Evolutionary conservation across 2,113 vertebrate genomes (phyloP), one percentile per base, ranked within the genome.

Genomic region (Trachemys scripta): DNA sequence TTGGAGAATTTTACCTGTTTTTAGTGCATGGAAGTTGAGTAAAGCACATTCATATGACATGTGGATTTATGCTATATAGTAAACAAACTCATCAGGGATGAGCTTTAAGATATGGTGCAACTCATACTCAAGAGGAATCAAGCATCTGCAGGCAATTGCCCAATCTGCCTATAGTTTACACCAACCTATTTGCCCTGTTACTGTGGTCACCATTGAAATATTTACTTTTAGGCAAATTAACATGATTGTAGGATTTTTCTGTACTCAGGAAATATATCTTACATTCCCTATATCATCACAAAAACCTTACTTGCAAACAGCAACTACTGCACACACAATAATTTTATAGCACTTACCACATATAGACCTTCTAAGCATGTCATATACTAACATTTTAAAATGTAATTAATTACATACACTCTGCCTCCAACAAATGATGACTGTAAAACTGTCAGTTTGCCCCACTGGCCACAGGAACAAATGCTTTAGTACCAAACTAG

Each of bases 11-110:
- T 85, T 38, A 76, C 7, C 78, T 47, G 38, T 65, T 54, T 90
- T n/a, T n/a, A 81, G 54, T 31, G 38, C 1, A 24, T 94, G 49
- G 89, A n/a, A 88, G 87, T 51, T 85, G 51, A 82, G 5, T 25
- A 76, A 96, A 94, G 50, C 5, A 93, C 8, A 85, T 87, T 94
- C 24, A 92, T 85, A n/a, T 92, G 17, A 82, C 5, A 8, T 38
- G 84, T n/a, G 81, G 84, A 88, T 16, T 89, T 35, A n/a, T 13
- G 10, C 47, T 38, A 94, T 53, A 92, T 72, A 72, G 8, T 29
- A 82, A 65, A 27, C 22, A 83, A 89, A 82, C 87, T 59, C 45
- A 82, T 86, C 35, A 50, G 0, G 0, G 84, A 84, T 84, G 5
- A 89, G 96, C 90, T 76, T 92, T 80, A 89, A 10, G 47, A 76